phyloP scores from a whole-genome alignment of 2,797 vertebrate species.

The Anniella stebbinsi region DNA sequence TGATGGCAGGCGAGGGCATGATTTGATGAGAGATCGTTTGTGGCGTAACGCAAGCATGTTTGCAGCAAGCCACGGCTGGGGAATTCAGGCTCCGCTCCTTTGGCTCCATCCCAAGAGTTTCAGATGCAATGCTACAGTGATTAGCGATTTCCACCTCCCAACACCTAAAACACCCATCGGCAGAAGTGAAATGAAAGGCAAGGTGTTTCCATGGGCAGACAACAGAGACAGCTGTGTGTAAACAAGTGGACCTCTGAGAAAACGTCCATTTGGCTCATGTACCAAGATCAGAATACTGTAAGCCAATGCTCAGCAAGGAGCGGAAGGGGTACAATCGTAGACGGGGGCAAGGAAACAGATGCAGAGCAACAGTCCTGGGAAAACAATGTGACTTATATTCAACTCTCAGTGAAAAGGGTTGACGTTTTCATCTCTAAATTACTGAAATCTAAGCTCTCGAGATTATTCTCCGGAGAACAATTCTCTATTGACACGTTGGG shows the following conservation, averaged over 20 bases:
- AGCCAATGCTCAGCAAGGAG: neutral
- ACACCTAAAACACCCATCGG: neutral
- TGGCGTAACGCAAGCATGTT: neutral
- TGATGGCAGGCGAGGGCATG: neutral
- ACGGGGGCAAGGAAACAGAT: neutral
- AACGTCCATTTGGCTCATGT: neutral
- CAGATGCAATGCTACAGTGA: neutral
- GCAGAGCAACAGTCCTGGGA: neutral
- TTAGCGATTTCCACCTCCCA: neutral
- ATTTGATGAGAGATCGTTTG: neutral
- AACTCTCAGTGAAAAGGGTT: neutral
- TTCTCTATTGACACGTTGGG: conserved; percentile 4
- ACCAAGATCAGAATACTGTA: neutral
- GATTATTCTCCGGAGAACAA: conserved; percentile 12
- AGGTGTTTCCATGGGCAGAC: neutral
- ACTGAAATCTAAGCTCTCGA: conserved; percentile 5
- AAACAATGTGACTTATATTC: no score
- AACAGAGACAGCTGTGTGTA: neutral
- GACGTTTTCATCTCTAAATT: neutral
- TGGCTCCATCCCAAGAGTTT: neutral
- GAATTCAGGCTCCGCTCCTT: neutral
- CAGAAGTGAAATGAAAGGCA: neutral
- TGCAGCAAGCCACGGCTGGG: neutral
- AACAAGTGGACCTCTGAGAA: neutral
- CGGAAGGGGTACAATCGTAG: neutral